Conservation (phyloP, 2,888 invertebrate genomes). For the Tenthredo distinguenda region DNA sequence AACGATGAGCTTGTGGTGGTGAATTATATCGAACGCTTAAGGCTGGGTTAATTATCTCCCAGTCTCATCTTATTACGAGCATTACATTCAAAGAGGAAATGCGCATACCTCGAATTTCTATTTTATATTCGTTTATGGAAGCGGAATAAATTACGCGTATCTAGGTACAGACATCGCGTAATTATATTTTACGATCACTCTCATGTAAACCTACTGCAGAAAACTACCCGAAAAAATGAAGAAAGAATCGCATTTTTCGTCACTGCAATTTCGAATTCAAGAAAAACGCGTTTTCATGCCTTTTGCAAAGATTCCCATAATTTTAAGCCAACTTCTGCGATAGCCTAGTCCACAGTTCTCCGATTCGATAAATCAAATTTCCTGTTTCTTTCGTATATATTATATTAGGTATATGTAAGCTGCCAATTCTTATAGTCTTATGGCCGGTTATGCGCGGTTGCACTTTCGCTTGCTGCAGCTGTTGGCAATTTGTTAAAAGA, state of each 20-base stretch:
- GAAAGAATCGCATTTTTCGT: too few species aligned
- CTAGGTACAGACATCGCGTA: background rate
- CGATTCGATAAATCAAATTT: background rate
- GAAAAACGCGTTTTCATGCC: too few species aligned
- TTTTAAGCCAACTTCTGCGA: too few species aligned
- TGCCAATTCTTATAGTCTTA: background rate
- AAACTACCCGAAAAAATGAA: too few species aligned
- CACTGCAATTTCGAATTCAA: too few species aligned
- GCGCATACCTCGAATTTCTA: background rate
- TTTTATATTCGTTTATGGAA: background rate
- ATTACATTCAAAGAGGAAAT: background rate
- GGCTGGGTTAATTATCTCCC: background rate
- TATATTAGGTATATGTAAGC: background rate
- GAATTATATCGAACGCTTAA: background rate
- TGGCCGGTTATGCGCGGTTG: background rate
- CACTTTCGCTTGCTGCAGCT: constrained; percentile 26
- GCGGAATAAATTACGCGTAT: background rate
- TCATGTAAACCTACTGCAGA: too few species aligned
- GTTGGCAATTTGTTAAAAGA: constrained; percentile 41
- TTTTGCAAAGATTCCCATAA: too few species aligned
- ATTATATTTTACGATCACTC: too few species aligned
- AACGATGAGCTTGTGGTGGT: background rate
- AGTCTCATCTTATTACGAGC: background rate
- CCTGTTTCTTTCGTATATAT: background rate
- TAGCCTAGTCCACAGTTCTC: background rate